Conservation (phyloP, 2,888 invertebrate genomes). For the Atethmia centrago region DNA sequence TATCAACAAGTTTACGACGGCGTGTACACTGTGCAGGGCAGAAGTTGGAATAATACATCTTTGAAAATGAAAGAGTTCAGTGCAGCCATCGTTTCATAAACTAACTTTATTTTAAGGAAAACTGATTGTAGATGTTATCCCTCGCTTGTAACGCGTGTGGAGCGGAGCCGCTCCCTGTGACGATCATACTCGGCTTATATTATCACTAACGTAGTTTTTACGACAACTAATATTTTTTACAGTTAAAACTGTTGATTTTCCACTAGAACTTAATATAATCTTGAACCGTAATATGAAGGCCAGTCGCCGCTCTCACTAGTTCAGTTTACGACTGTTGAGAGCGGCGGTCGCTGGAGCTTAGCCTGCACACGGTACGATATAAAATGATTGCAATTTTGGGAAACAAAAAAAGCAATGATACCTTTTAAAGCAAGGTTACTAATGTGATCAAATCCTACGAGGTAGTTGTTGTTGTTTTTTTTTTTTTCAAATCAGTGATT, state of each 20-base stretch:
- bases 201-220: conserved; percentile 12
- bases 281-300: not conserved
- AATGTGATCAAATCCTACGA: not conserved
- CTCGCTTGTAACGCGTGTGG: conserved; percentile 13
- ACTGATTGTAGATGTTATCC: not conserved
- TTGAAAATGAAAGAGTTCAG: not conserved
- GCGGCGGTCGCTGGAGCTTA: too few species aligned
- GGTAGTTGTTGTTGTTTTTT: too few species aligned
- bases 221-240: not conserved
- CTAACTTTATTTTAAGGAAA: not conserved
- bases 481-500: not conserved
- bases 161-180: not conserved
- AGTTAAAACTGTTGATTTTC: not conserved
- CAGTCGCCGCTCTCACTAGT: not conserved
- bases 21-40: not conserved
- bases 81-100: not conserved
- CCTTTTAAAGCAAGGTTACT: not conserved
- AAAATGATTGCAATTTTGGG: not conserved
- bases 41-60: not conserved
- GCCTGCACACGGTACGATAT: too few species aligned
- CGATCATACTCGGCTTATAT: conserved; percentile 57
- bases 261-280: not conserved
- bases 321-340: not conserved
- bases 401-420: not conserved
- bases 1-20: not conserved